Base-by-base conservation (phyloP, 2,113 vertebrate genomes). In the Odontesthes bonariensis region DNA sequence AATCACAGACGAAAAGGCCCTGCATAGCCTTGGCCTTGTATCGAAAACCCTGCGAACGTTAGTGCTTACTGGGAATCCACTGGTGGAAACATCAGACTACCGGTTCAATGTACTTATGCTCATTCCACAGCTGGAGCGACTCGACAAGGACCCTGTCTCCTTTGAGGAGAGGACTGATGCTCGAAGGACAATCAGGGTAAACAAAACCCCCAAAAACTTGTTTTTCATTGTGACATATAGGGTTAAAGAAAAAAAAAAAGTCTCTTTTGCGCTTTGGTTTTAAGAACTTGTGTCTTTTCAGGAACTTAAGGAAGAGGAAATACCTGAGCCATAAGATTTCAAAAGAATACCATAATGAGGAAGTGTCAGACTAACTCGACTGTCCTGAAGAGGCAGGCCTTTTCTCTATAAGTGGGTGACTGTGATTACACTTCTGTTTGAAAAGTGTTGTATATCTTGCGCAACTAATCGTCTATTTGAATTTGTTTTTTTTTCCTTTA, bases 51-150 rank as follows among this genome's bases (percentile, higher is more conserved):
- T 99, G 8, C 93, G 90, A 16, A 79, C 86, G 0, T 73, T 99
- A 90, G 94, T 99, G 40, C 84, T 99, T 38, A 69, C 89, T 44
- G 95, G 96, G 22, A 99, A 99, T 65, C 96, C 96, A 0, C 90
- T 97, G 0, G 51, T 81, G 0, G 95, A 96, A 0, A 92, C 87
- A 0, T 67, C 75, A 0, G 64, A 94, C 55, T 96, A 97, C 86
- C 92, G 95, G 1, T 54, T 95, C 69, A 90, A 91, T 79, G 87
- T 93, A 6, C 93, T 98, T 75, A 69, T 91, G 16, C 52, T 90
- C 40, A 84, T 96, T 27, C 92, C 95, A 0, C 73, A 81, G 2
- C 91, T 99, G 1, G 92, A 96, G 22, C 93, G 94, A 55, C 93
- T 99, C 0, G 96, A 99, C 90, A 99, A 99, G 86, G 95, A 94